Evolutionary conservation across 2,797 vertebrate species (phyloP).

Genomic region (Aldrovandia affinis): DNA sequence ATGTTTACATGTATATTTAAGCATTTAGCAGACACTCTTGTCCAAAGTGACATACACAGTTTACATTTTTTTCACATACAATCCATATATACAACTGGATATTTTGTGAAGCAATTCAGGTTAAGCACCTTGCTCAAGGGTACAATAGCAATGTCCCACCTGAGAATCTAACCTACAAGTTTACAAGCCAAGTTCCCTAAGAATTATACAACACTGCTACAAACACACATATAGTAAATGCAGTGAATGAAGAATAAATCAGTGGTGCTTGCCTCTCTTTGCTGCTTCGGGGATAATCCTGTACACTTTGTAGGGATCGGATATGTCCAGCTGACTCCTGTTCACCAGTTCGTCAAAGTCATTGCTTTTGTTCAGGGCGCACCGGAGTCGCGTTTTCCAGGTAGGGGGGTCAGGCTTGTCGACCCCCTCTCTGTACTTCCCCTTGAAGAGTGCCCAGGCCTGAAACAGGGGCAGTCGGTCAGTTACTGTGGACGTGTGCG

Average conservation of each 20-base stretch:
- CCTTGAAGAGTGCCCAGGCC: conserved; percentile 98
- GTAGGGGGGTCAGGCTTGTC: conserved; percentile 98
- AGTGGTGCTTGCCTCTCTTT: conserved; percentile 82
- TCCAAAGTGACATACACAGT: too few species aligned
- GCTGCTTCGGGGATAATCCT: conserved; percentile 92
- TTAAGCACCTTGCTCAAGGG: too few species aligned
- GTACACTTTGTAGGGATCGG: conserved; percentile 98
- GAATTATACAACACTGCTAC: neutral
- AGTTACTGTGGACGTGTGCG: conserved; percentile 16
- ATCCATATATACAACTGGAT: too few species aligned
- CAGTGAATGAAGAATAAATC: neutral
- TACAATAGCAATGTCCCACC: too few species aligned
- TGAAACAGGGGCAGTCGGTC: conserved; percentile 55
- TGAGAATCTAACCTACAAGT: too few species aligned
- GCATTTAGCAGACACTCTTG: too few species aligned
- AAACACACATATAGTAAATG: neutral
- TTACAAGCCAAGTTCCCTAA: too few species aligned
- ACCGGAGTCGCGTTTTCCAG: conserved; percentile 96
- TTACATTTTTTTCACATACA: too few species aligned
- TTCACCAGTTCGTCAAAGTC: conserved; percentile 97
- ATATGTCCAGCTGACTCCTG: conserved; percentile 95
- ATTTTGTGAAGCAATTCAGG: too few species aligned
- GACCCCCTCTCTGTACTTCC: conserved; percentile 94
- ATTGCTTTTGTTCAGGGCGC: conserved; percentile 98
- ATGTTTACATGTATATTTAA: neutral